A percentile compares a stretch with the other conserved stretches of the same genome.
phyloP scores from a whole-genome alignment of 2,797 vertebrate genomes.

The Pyrocephalus nanus region DNA sequence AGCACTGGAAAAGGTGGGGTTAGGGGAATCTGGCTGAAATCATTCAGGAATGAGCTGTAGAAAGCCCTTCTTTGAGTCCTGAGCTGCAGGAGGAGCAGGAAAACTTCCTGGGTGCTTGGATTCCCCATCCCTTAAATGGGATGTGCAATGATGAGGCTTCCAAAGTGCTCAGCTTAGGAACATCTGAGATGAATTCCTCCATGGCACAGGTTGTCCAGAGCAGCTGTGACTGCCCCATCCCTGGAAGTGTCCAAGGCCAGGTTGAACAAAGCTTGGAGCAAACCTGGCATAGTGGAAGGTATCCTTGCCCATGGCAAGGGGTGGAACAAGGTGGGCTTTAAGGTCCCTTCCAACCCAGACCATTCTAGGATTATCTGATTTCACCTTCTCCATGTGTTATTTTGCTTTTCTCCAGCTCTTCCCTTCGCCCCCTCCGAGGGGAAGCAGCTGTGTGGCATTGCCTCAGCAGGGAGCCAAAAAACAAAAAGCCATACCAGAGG shows the following conservation, averaged over 20 bases:
- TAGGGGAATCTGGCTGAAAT: neutral
- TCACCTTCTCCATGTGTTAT: neutral
- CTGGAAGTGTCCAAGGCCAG: neutral
- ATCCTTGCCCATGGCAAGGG: neutral
- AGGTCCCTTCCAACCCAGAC: neutral
- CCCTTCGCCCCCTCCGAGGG: neutral
- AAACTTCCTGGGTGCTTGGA: neutral
- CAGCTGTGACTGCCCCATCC: neutral
- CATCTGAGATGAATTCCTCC: neutral
- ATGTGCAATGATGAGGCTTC: neutral
- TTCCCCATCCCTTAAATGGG: neutral
- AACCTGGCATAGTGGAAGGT: neutral
- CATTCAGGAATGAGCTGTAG: neutral
- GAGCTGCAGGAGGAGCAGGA: neutral
- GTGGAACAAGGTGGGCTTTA: neutral
- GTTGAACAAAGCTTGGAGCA: neutral
- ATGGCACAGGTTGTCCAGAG: neutral
- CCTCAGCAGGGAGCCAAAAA: neutral
- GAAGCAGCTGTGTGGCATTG: rapidly evolving
- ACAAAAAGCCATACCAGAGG: neutral
- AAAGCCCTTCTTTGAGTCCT: neutral
- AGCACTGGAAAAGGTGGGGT: neutral
- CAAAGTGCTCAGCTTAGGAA: neutral
- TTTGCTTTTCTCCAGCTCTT: neutral
- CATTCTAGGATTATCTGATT: neutral